Base-by-base conservation (phyloP, 64 coral and sea anemone species). In the Montipora sp. region DNA sequence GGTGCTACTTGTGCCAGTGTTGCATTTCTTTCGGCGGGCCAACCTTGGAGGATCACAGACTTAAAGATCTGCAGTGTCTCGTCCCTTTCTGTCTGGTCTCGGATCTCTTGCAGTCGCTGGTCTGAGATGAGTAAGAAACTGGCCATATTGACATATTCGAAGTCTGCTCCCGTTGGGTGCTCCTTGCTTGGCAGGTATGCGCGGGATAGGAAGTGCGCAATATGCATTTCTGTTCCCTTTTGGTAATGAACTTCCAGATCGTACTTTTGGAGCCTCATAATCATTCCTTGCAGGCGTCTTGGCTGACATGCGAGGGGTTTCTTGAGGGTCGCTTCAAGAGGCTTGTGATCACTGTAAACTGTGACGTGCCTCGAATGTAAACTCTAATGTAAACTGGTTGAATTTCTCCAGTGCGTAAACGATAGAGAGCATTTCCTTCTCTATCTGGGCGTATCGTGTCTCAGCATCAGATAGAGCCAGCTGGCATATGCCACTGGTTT, bases 21-120 rank as follows among this genome's bases (percentile, higher is more conserved):
- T 15, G 15, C 13, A 21, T 16, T 13, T 16, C 59, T 59, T 16
- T 83, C 0, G n/a, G 51, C 57, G 7, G 80, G 80, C 16, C 15
- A 83, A 55, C 80, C 80, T 51, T 83, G 80, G 23, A 21, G 80
- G 51, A 83, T 83, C 23, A 36, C 24, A 59, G 12, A 12, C 24
- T 36, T 83, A 53, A 83, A 55, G 15, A 59, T 5, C 15, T 83
- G 15, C 48, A 83, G 24, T 36, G 80, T 59, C 59, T 83, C 80
- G 48, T 83, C 80, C 53, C 48, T 63, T 14, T 63, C 59, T 15
- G 59, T 63, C 59, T 63, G 7, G 59, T 13, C 13, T 3, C 59
- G 59, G 7, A 63, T 63, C 59, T 63, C 59, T 3, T 63, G 59
- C 59, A 63, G 59, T 14, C 59, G 59, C 59, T 63, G 59, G 59